Percentiles rank a stretch among this genome's conserved stretches.
Conservation (phyloP, 2,113 vertebrate genomes). For the Hypomesus transpacificus region DNA sequence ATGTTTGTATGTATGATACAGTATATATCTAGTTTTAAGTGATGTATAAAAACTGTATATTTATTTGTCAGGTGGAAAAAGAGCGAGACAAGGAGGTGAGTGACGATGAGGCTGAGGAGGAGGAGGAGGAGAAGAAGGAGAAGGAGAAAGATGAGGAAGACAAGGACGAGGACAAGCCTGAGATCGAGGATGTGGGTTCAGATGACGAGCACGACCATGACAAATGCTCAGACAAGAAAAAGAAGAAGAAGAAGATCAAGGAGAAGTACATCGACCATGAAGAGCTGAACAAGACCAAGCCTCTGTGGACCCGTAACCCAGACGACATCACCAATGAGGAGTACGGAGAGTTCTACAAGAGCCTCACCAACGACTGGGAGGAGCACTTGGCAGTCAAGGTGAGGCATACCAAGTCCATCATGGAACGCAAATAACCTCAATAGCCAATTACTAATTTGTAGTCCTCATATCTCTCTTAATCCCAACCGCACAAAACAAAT, state of each 20-base stretch:
- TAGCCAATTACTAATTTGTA: too few species aligned
- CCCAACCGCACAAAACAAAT: neutral
- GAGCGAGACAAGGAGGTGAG: conserved; percentile 93
- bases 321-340: conserved; percentile 95
- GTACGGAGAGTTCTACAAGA: conserved; percentile 96
- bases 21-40: too few species aligned
- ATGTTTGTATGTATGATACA: too few species aligned
- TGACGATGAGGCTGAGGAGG: conserved; percentile 87
- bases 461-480: too few species aligned
- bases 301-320: conserved; percentile 92
- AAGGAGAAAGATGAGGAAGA: conserved; percentile 68
- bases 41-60: too few species aligned
- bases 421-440: too few species aligned
- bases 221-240: conserved; percentile 66
- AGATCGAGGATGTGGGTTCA: conserved; percentile 78
- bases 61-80: conserved; percentile 81
- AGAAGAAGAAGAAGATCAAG: conserved; percentile 81
- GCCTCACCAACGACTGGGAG: conserved; percentile 83
- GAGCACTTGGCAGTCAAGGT: conserved; percentile 81
- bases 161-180: conserved; percentile 72
- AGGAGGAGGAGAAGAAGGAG: conserved; percentile 80
- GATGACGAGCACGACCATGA: conserved; percentile 70
- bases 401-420: neutral
- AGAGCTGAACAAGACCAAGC: conserved; percentile 80
- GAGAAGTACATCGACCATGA: conserved; percentile 81